Percentiles rank a stretch among this genome's conserved stretches.
Conservation (phyloP, 64 coral and sea anemone species). For the Astreopora myriophthalma region DNA sequence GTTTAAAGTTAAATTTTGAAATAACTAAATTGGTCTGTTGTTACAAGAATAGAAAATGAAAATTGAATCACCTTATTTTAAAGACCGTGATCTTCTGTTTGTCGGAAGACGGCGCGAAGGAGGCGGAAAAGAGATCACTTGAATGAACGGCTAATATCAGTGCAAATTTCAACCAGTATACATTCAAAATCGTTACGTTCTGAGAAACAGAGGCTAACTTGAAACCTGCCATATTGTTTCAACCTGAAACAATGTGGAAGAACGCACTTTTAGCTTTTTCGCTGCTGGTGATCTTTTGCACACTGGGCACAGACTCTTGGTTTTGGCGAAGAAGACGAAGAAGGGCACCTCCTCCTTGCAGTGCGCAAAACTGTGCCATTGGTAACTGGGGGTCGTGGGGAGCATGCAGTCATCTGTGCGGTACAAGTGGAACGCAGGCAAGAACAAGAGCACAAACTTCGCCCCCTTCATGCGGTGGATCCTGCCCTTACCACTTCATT, state of each 20-base stretch:
- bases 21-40: too few species aligned
- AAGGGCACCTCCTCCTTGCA: conserved; percentile 15
- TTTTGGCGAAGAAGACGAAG: not conserved
- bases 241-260: not conserved
- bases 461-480: conserved; percentile 43
- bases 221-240: not conserved
- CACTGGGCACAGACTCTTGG: not conserved
- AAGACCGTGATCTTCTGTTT: too few species aligned
- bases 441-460: not conserved
- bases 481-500: conserved; percentile 5
- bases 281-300: not conserved
- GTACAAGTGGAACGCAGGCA: conserved; percentile 46
- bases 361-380: not conserved
- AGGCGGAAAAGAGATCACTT: too few species aligned
- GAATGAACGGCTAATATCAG: too few species aligned
- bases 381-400: not conserved
- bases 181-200: not conserved
- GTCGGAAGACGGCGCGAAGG: too few species aligned
- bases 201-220: not conserved
- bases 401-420: conserved; percentile 48
- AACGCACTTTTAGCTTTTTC: not conserved
- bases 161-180: too few species aligned
- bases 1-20: too few species aligned
- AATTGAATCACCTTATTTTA: too few species aligned
- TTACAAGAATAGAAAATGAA: too few species aligned